phyloP scores from a whole-genome alignment of 2,113 vertebrate genomes.

The Colossoma macropomum region DNA sequence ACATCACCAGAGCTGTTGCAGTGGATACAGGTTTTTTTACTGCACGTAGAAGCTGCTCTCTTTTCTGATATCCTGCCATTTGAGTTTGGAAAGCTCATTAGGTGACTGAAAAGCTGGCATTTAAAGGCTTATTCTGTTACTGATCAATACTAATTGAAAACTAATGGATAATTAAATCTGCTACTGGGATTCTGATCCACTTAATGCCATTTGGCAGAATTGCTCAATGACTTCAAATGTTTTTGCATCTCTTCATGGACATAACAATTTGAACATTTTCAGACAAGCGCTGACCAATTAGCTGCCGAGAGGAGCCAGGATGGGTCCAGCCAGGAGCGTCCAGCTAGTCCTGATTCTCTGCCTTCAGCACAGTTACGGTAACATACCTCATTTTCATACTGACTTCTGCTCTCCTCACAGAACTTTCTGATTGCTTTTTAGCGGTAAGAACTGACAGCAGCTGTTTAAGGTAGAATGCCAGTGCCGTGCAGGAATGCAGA shows the following conservation, averaged over 20 bases:
- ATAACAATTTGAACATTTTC: background rate
- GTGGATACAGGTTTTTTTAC: slow-evolving; percentile 9
- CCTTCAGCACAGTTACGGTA: slow-evolving; percentile 32
- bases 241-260: background rate
- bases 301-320: background rate
- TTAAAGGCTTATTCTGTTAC: background rate
- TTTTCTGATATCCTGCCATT: background rate
- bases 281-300: slow-evolving; percentile 1
- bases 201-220: background rate
- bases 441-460: background rate
- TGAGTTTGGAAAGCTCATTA: background rate
- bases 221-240: background rate
- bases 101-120: background rate
- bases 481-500: background rate
- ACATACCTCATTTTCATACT: background rate
- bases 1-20: slow-evolving; percentile 8
- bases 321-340: background rate
- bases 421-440: slow-evolving; percentile 1
- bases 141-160: background rate
- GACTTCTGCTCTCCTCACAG: background rate
- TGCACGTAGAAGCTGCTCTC: background rate
- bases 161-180: background rate
- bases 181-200: background rate
- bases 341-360: slow-evolving; percentile 6
- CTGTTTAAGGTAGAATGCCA: background rate